Evolutionary conservation across 2,797 vertebrate species (phyloP), one percentile per base, ranked within the genome.

Genomic region (Heliangelus exortis): DNA sequence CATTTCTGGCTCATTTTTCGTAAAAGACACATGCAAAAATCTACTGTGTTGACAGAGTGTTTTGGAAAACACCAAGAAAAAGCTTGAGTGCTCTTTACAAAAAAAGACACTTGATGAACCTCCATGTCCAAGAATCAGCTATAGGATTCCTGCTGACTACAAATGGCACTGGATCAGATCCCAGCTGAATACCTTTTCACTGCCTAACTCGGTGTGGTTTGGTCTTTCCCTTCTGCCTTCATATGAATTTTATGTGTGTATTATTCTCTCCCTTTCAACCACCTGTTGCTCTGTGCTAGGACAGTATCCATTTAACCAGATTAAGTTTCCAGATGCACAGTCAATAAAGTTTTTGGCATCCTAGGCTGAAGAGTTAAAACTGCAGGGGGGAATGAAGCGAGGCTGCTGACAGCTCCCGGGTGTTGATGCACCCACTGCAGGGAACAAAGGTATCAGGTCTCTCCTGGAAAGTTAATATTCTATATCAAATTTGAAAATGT

Each of bases 391-490:
- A 86, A 58, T 4, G 13, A 43, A 65, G 55, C 1, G 2, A 59
- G 73, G 83, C 51, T 84, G 94, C 51, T 93, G 91, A 91, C 91
- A 95, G 89, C 54, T 89, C 9, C 0, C 45, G 48, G 58, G 80
- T 29, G 69, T 48, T 93, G 85, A 85, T 90, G 58, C 19, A 66
- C 4, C 2, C 62, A 88, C 69, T 12, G 62, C 89, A 84, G 69
- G 76, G 73, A 72, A 53, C 0, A 3, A 62, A 84, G 5, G 9
- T 62, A 93, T 94, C 76, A 1, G 43, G 45, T 90, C 62, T 87
- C 89, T 3, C 76, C 84, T 21, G 17, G 89, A 91, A 95, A 94
- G 47, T 55, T 48, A 89, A 94, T 94, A 91, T 81, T 92, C 85
- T 66, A 66, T 67, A 91, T 88, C 85, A 68, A 75, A 91, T 91